Evolutionary conservation across 2,113 vertebrate genomes (phyloP).

Genomic region (Lichenostomus cassidix): DNA sequence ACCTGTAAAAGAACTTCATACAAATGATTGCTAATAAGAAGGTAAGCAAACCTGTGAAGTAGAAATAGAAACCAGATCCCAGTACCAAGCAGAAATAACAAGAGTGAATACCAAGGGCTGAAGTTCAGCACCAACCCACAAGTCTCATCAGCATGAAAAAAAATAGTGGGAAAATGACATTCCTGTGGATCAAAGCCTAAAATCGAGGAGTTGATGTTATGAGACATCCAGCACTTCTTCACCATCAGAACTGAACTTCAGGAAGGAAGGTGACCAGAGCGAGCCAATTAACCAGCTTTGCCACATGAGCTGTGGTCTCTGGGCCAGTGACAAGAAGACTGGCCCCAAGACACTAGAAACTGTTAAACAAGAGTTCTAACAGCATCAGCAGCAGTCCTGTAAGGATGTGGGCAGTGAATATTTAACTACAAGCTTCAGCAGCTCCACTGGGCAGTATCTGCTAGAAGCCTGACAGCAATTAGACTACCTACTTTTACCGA

Average conservation of each 20-base stretch:
- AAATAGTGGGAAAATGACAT: neutral
- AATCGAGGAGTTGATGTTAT: neutral
- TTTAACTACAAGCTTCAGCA: neutral
- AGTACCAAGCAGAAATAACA: neutral
- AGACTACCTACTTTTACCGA: neutral
- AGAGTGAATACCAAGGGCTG: neutral
- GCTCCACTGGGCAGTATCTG: neutral
- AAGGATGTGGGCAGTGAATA: neutral
- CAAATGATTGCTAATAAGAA: neutral
- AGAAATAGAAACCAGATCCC: neutral
- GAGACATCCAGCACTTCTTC: neutral
- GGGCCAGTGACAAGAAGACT: neutral
- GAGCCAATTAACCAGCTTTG: neutral
- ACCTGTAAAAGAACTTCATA: neutral
- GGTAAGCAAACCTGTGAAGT: neutral
- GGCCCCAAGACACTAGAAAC: neutral
- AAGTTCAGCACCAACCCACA: neutral
- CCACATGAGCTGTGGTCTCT: rapidly evolving
- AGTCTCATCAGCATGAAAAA: neutral
- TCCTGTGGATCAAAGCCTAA: neutral
- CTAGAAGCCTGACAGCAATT: neutral
- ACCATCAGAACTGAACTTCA: neutral
- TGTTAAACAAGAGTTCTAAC: neutral
- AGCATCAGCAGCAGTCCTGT: neutral
- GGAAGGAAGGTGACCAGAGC: neutral